A percentile compares a stretch with the other conserved stretches of the same genome.
Conservation (phyloP, 2,888 invertebrate genomes). For the Notodonta ziczac region DNA sequence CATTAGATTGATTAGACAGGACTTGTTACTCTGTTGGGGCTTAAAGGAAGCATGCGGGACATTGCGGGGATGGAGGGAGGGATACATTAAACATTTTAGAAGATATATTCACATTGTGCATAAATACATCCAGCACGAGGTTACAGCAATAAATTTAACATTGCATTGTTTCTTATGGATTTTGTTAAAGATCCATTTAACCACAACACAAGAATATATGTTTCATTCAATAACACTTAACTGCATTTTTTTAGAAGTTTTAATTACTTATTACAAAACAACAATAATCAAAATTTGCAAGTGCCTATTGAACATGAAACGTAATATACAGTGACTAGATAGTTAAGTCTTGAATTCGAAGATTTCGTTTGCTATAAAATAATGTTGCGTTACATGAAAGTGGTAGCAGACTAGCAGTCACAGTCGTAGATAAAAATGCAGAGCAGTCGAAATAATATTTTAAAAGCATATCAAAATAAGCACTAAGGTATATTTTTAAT, state of each 20-base stretch:
- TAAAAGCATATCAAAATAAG: conserved; percentile 52
- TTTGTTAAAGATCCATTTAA: conserved; percentile 22
- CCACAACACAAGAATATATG: conserved; percentile 26
- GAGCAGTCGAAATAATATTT: conserved; percentile 67
- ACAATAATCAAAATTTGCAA: conserved; percentile 7
- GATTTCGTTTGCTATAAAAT: conserved; percentile 31
- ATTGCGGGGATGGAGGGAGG: conserved; percentile 45
- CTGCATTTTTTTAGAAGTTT: conserved; percentile 6
- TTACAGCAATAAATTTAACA: conserved; percentile 9
- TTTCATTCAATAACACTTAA: conserved; percentile 22
- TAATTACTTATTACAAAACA: neutral
- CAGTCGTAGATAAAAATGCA: conserved; percentile 77
- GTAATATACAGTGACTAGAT: neutral
- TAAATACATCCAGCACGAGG: conserved; percentile 26
- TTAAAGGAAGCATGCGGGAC: conserved; percentile 84
- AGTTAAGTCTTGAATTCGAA: conserved; percentile 25
- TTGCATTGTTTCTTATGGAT: conserved; percentile 23
- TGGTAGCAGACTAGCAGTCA: conserved; percentile 45
- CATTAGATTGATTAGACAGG: conserved; percentile 69
- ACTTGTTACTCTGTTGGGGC: conserved; percentile 62
- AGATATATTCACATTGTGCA: conserved; percentile 16
- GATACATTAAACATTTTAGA: conserved; percentile 21
- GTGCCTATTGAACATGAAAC: conserved; percentile 13
- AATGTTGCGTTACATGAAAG: conserved; percentile 42
- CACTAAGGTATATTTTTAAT: conserved; percentile 26